Evolutionary conservation across 2,888 invertebrate genomes (phyloP).

Genomic region (Agrilus cyanescens): DNA sequence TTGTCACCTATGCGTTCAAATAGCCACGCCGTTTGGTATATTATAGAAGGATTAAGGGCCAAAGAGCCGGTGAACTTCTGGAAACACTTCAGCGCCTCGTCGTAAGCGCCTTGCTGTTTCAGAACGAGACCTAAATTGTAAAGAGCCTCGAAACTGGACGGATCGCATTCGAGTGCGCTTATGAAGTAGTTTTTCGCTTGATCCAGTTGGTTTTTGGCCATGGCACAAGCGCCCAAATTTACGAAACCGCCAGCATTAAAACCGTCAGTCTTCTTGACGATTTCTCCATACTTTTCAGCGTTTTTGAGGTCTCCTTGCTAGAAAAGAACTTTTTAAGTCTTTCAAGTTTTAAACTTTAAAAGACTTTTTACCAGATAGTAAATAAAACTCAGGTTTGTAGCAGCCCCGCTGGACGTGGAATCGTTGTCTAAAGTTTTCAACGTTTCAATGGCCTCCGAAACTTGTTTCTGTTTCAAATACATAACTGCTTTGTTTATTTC

Average conservation of each 20-base stretch:
- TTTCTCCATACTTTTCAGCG: slow-evolving; percentile 64
- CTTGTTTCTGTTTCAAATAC: slow-evolving; percentile 69
- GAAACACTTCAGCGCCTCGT: slow-evolving; percentile 68
- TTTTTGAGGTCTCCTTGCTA: slow-evolving; percentile 70
- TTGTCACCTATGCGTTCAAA: slow-evolving; percentile 55
- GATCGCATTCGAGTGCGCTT: slow-evolving; percentile 66
- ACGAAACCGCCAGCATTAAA: slow-evolving; percentile 75
- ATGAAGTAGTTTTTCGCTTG: slow-evolving; percentile 60
- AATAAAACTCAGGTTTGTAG: slow-evolving; percentile 77
- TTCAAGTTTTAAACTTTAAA: neutral
- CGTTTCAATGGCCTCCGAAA: slow-evolving; percentile 69
- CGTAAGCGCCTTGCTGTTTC: slow-evolving; percentile 55
- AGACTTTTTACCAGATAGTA: slow-evolving; percentile 53
- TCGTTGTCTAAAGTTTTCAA: slow-evolving; percentile 78
- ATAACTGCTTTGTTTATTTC: slow-evolving; percentile 86
- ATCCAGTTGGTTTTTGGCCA: slow-evolving; percentile 54
- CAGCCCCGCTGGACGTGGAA: slow-evolving; percentile 72
- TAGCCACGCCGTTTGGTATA: slow-evolving; percentile 68
- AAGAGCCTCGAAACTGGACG: slow-evolving; percentile 72
- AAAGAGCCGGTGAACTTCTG: slow-evolving; percentile 51
- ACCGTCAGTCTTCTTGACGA: slow-evolving; percentile 60
- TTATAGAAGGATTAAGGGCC: slow-evolving; percentile 44
- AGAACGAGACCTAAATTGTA: slow-evolving; percentile 71
- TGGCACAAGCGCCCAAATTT: slow-evolving; percentile 72
- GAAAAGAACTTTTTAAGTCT: slow-evolving; percentile 14